Conservation (phyloP, 2,113 vertebrate genomes). For the human region GRCh38 chr1:72518501-72519000, state of each 20-base stretch:
- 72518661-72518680: background rate
- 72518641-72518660: background rate
- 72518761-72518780: background rate
- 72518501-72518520: background rate
- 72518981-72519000: background rate
- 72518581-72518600: background rate
- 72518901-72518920: background rate
- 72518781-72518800: background rate
- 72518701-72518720: background rate
- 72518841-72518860: background rate
- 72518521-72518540: background rate
- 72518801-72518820: background rate
- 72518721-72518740: background rate
- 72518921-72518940: background rate
- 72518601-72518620: background rate
- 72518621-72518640: constrained; percentile 1
- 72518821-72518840: background rate
- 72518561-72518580: constrained; percentile 42
- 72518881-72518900: background rate
- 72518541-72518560: background rate
- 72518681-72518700: constrained; percentile 16
- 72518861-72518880: background rate
- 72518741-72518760: background rate
- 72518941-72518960: background rate
- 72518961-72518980: background rate